These are phyloP conservation scores for Apamea epomidion DNA, from an alignment of 2,888 invertebrate genomes.

Conservation along the genomic window DNA sequence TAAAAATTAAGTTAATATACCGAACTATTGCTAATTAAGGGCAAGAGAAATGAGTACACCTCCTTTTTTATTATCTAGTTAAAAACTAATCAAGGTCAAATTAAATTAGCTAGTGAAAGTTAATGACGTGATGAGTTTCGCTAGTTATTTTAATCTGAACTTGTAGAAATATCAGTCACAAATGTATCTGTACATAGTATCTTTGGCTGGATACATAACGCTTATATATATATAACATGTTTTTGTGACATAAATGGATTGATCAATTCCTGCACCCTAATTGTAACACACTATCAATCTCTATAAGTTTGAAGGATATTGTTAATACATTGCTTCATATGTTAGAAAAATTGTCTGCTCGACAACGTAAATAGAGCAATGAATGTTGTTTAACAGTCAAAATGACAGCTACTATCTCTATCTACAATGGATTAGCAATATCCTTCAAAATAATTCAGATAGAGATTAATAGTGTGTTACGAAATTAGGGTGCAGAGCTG, in stretches of 20 bases:
- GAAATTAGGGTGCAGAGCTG: not conserved
- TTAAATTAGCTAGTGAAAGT: conserved; percentile 10
- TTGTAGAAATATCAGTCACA: conserved; percentile 61
- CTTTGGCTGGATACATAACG: conserved; percentile 62
- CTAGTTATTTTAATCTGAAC: conserved; percentile 16
- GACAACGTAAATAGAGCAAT: not conserved
- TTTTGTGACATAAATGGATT: conserved; percentile 14
- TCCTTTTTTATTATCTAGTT: conserved; percentile 43
- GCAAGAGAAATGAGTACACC: conserved; percentile 59
- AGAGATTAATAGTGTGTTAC: too few relatives aligned
- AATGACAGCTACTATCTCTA: not conserved
- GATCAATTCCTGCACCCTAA: not conserved
- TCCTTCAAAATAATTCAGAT: too few relatives aligned
- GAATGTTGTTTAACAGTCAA: not conserved
- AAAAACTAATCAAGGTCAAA: conserved; percentile 22
- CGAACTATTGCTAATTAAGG: conserved; percentile 28
- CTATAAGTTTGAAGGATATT: not conserved
- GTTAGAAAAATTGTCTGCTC: not conserved
- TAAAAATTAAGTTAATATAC: conserved; percentile 32
- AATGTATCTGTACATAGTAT: conserved; percentile 55
- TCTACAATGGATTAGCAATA: too few relatives aligned
- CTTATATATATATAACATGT: conserved; percentile 23
- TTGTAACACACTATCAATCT: not conserved
- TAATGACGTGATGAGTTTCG: not conserved
- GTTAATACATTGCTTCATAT: not conserved